Conservation (phyloP, 2,888 invertebrate species). For the Caenorhabditis sp. region DNA sequence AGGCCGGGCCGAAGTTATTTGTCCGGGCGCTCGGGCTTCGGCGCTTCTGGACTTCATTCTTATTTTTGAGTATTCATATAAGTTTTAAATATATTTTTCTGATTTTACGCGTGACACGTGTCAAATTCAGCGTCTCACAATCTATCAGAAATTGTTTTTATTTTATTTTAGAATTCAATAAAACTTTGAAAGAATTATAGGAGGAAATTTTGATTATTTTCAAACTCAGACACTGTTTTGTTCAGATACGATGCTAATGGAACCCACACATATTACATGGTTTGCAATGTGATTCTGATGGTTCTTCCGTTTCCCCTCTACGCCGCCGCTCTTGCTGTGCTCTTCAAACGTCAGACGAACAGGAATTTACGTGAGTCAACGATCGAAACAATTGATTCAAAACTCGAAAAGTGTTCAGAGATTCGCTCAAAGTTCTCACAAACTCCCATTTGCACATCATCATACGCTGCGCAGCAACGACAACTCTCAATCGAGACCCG, state of each 20-base stretch:
- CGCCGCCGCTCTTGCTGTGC: constrained; percentile 44
- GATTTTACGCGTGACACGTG: too few relatives aligned
- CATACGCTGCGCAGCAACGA: constrained; percentile 50
- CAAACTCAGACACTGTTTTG: neutral
- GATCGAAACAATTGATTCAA: neutral
- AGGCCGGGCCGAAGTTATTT: too few relatives aligned
- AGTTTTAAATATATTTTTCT: too few relatives aligned
- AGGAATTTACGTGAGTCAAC: constrained; percentile 34
- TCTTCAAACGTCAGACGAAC: constrained; percentile 47
- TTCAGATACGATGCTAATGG: constrained; percentile 40
- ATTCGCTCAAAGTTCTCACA: constrained; percentile 45
- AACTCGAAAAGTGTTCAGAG: constrained; percentile 19
- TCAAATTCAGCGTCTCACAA: too few relatives aligned
- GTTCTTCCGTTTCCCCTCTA: constrained; percentile 60
- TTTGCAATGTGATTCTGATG: constrained; percentile 58
- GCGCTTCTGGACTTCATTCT: too few relatives aligned
- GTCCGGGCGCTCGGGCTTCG: too few relatives aligned
- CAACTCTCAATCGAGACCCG: constrained; percentile 58
- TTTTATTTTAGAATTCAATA: too few relatives aligned
- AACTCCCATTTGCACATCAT: constrained; percentile 39
- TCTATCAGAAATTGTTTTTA: too few relatives aligned
- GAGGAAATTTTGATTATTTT: too few relatives aligned
- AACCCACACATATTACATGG: constrained; percentile 57
- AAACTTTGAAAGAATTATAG: too few relatives aligned
- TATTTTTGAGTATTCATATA: too few relatives aligned